Percentiles rank a stretch among this genome's conserved stretches.
Evolutionary conservation across 2,888 invertebrate species (phyloP).

Genomic region (Pomacea canaliculata): DNA sequence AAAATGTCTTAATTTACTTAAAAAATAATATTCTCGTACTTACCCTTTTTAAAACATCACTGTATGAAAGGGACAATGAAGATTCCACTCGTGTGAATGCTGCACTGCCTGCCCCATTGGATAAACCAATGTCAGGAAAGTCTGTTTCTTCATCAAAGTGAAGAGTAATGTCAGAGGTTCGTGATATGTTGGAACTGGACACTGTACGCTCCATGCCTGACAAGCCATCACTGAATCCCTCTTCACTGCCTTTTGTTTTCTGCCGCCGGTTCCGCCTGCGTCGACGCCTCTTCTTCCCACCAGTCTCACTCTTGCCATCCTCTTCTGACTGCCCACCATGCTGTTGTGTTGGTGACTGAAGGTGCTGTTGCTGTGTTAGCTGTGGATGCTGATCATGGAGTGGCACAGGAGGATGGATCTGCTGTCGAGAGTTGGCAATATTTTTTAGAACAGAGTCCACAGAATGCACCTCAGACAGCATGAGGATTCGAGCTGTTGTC

Average conservation of each 20-base stretch:
- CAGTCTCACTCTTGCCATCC: constrained; percentile 5
- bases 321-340: neutral
- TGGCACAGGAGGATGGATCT: neutral
- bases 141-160: constrained; percentile 66
- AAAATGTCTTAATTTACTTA: no score
- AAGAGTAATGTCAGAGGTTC: constrained; percentile 35
- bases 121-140: constrained; percentile 56
- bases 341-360: neutral
- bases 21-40: constrained; percentile 16
- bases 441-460: neutral
- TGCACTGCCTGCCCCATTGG: constrained; percentile 1
- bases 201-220: constrained; percentile 28
- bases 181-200: constrained; percentile 35
- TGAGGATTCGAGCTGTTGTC: neutral
- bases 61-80: constrained; percentile 51
- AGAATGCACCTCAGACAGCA: neutral
- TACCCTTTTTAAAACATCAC: constrained; percentile 56
- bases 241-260: constrained; percentile 26
- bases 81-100: constrained; percentile 10
- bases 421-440: neutral
- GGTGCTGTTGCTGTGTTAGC: no score
- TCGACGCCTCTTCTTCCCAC: constrained; percentile 29
- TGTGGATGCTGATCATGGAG: no score
- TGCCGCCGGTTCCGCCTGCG: constrained; percentile 35
- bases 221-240: constrained; percentile 32